Evolutionary conservation across 2,888 invertebrate species (phyloP).

Genomic region (Rhingia campestris): DNA sequence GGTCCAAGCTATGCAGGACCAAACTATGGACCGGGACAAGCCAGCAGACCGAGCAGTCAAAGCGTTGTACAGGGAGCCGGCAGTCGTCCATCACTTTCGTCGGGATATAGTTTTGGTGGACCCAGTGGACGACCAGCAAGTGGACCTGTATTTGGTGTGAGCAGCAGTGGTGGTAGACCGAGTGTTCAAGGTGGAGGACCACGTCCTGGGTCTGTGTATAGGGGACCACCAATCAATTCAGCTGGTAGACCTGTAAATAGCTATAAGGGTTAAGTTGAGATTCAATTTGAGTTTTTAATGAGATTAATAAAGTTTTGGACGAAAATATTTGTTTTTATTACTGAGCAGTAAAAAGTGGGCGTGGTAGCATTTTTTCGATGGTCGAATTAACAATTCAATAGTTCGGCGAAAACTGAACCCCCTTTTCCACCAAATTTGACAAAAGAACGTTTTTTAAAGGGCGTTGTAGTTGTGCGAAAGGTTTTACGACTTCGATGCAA

Average conservation of each 20-base stretch:
- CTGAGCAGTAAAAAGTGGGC: too few relatives aligned
- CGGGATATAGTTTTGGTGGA: conserved; percentile 74
- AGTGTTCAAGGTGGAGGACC: conserved; percentile 47
- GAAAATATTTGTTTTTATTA: too few relatives aligned
- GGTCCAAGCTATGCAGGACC: conserved; percentile 48
- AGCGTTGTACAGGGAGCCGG: conserved; percentile 34
- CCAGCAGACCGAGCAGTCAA: conserved; percentile 42
- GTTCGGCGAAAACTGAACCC: too few relatives aligned
- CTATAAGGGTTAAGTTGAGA: conserved; percentile 48
- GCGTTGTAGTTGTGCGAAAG: too few relatives aligned
- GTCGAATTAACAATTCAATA: too few relatives aligned
- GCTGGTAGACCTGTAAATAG: conserved; percentile 47
- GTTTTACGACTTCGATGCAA: too few relatives aligned
- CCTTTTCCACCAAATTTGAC: too few relatives aligned
- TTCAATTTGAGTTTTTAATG: too few relatives aligned
- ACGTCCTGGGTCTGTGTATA: conserved; percentile 47
- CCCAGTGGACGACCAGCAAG: conserved; percentile 72
- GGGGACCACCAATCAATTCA: conserved; percentile 34
- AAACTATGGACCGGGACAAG: conserved; percentile 54
- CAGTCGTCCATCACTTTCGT: conserved; percentile 45
- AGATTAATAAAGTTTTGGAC: too few relatives aligned
- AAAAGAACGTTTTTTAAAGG: too few relatives aligned
- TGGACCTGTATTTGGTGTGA: conserved; percentile 74
- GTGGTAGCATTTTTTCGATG: too few relatives aligned
- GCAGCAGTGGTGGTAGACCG: conserved; percentile 57